These are phyloP conservation scores for Patella ulyssiponensis DNA, from an alignment of 2,888 invertebrate species.

Conservation along the genomic window DNA sequence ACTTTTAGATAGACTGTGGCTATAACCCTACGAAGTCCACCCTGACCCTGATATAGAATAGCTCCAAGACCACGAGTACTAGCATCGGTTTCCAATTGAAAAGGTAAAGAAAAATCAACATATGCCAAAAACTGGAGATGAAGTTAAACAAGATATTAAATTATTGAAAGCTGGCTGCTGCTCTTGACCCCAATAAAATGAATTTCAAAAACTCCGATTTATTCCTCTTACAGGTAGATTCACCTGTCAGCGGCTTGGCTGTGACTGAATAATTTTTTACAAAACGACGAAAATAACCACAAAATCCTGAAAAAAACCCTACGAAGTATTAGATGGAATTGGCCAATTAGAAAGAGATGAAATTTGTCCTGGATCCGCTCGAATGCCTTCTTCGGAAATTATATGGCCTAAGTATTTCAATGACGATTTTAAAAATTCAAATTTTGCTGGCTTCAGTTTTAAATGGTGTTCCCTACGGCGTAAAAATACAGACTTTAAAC, in stretches of 20 bases:
- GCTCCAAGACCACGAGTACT: slow-evolving; percentile 29
- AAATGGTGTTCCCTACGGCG: slow-evolving; percentile 34
- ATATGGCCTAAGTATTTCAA: slow-evolving; percentile 41
- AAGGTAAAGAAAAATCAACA: slow-evolving; percentile 36
- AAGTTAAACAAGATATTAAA: slow-evolving; percentile 26
- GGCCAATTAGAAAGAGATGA: slow-evolving; percentile 30
- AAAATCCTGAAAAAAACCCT: slow-evolving; percentile 40
- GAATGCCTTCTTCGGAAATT: slow-evolving; percentile 32
- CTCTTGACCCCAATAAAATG: slow-evolving; percentile 36
- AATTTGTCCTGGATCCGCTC: slow-evolving; percentile 37
- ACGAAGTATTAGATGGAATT: slow-evolving; percentile 26
- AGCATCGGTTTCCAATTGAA: slow-evolving; percentile 24
- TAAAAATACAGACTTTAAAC: slow-evolving; percentile 34
- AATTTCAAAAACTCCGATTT: background rate
- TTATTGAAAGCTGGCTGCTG: slow-evolving; percentile 32
- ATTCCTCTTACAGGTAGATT: background rate
- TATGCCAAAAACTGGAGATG: slow-evolving; percentile 39
- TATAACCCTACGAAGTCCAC: no score
- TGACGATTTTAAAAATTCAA: slow-evolving; percentile 34
- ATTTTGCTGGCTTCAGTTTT: slow-evolving; percentile 40
- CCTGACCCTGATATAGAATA: slow-evolving; percentile 32
- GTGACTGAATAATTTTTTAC: slow-evolving; percentile 37
- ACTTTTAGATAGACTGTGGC: no score
- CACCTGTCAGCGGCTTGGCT: slow-evolving; percentile 32
- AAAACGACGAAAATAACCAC: slow-evolving; percentile 40